Percentiles rank a stretch among this genome's conserved stretches.
Evolutionary conservation across 2,797 vertebrate species (phyloP).

Genomic region (Macropus fuliginosus): DNA sequence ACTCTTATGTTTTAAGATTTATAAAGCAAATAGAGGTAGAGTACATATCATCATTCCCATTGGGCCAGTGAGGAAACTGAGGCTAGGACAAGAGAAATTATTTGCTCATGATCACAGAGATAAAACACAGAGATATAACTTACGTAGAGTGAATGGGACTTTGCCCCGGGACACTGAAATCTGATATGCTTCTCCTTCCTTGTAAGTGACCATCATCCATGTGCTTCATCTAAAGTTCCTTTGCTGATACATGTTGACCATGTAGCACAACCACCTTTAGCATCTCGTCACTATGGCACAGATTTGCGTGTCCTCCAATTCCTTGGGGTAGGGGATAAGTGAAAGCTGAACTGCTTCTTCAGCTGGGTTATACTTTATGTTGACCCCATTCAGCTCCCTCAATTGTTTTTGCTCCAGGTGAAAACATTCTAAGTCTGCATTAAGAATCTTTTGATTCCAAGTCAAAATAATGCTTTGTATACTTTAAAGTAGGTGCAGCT

Average conservation of each 20-base stretch:
- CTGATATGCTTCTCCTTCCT: not conserved
- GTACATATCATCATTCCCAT: not conserved
- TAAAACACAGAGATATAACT: not conserved
- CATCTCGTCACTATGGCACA: no score
- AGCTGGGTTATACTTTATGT: not conserved
- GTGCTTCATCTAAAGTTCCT: not conserved
- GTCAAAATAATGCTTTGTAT: not conserved
- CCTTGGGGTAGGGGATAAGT: not conserved
- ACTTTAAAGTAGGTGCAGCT: no score
- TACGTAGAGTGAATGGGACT: not conserved
- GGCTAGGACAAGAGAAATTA: not conserved
- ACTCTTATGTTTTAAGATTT: not conserved
- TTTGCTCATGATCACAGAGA: not conserved
- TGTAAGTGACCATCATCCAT: not conserved
- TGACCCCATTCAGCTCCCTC: not conserved
- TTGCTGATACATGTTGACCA: no score
- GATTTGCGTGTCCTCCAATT: no score
- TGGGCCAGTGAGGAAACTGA: not conserved
- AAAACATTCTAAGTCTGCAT: not conserved
- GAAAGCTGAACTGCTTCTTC: not conserved
- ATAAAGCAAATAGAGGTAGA: not conserved
- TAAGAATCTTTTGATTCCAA: not conserved
- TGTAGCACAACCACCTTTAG: no score
- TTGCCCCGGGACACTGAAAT: not conserved
- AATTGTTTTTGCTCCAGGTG: not conserved